phyloP scores from a whole-genome alignment of 2,888 invertebrate species.

The Papilio elwesi region DNA sequence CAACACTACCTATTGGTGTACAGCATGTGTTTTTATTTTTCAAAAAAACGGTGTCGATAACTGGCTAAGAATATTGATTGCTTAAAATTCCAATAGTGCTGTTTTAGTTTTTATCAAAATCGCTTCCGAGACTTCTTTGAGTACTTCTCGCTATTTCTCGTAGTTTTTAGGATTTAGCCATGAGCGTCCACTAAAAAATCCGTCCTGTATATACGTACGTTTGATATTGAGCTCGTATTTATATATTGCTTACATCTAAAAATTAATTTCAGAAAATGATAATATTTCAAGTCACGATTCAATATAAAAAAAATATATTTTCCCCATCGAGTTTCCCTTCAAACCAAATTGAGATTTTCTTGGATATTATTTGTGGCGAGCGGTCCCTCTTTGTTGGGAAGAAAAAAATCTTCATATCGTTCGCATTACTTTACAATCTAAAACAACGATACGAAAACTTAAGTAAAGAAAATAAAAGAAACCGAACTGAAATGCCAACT shows the following conservation, averaged over 20 bases:
- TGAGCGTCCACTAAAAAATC: background rate
- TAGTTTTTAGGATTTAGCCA: no score
- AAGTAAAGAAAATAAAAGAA: constrained; percentile 19
- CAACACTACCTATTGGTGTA: no score
- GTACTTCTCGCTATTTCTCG: no score
- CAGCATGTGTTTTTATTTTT: no score
- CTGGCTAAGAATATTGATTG: no score
- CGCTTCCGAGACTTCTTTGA: no score
- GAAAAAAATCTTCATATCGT: constrained; percentile 13
- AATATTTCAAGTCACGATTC: constrained; percentile 32
- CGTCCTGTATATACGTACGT: background rate
- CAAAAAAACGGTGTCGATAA: no score
- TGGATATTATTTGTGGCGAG: constrained; percentile 18
- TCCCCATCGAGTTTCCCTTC: background rate
- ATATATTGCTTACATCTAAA: constrained; percentile 5
- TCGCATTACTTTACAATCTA: background rate
- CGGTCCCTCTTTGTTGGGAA: constrained; percentile 2
- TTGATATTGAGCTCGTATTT: constrained; percentile 3
- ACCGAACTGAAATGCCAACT: constrained; percentile 18
- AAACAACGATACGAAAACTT: background rate
- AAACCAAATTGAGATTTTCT: constrained; percentile 16
- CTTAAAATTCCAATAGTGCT: no score
- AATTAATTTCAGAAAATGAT: constrained; percentile 12
- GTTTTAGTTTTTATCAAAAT: no score
- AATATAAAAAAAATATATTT: constrained; percentile 25